Conservation (phyloP, 2,888 invertebrate genomes). For the Aphrophora alni region DNA sequence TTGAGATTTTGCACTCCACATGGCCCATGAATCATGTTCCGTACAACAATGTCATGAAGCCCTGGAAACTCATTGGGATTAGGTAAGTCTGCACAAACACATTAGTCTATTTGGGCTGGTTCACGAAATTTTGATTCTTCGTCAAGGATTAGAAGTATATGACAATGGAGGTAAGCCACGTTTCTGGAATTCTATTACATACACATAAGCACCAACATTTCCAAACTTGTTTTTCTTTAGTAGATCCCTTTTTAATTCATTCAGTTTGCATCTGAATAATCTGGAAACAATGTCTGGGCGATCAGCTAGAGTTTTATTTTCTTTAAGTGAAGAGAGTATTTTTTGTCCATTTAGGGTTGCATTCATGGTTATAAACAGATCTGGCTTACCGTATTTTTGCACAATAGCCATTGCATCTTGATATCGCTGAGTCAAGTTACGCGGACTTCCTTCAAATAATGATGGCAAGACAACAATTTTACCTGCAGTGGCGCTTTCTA, state of each 20-base stretch:
- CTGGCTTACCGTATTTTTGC: constrained; percentile 18
- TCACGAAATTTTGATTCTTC: constrained; percentile 18
- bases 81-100: constrained; percentile 19
- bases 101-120: constrained; percentile 11
- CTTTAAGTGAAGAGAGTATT: not conserved
- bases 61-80: not conserved
- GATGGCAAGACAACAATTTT: constrained; percentile 12
- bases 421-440: constrained; percentile 12
- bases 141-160: too few relatives aligned
- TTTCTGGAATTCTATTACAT: constrained; percentile 40
- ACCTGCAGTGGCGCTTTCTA: not conserved
- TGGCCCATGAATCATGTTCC: constrained; percentile 17
- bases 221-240: constrained; percentile 21
- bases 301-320: not conserved
- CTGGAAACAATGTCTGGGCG: constrained; percentile 8
- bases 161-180: not conserved
- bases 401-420: constrained; percentile 18
- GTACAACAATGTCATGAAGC: not conserved
- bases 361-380: constrained; percentile 11
- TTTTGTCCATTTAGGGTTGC: not conserved
- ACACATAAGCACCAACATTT: constrained; percentile 28
- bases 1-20: not conserved
- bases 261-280: not conserved
- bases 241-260: constrained; percentile 11
- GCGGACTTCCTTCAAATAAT: constrained; percentile 15